Percentiles rank a stretch among this genome's conserved stretches.
phyloP scores from a whole-genome alignment of 2,888 invertebrate genomes.

The Yponomeuta cagnagella region DNA sequence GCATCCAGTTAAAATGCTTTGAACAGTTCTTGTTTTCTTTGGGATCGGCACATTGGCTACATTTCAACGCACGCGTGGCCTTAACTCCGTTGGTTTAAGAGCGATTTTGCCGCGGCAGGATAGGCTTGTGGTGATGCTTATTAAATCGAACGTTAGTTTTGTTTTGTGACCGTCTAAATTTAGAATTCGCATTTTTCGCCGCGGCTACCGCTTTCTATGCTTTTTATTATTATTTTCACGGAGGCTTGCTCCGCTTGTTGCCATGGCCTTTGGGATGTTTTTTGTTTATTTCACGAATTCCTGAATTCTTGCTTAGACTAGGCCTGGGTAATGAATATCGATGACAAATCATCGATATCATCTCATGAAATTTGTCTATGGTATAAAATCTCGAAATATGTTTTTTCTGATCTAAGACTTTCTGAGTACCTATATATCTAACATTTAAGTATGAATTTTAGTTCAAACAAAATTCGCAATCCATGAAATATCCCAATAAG shows the following conservation, averaged over 20 bases:
- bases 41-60: slow-evolving; percentile 20
- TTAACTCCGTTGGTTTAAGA: neutral
- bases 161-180: slow-evolving; percentile 28
- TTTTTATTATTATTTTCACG: neutral
- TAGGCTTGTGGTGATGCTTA: neutral
- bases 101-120: neutral
- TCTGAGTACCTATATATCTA: too few relatives aligned
- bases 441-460: too few relatives aligned
- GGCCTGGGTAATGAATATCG: neutral
- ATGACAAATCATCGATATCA: neutral
- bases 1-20: neutral
- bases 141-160: slow-evolving; percentile 27
- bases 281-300: neutral
- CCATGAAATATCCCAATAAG: too few relatives aligned
- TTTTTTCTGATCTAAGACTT: too few relatives aligned
- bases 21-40: slow-evolving; percentile 32
- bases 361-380: too few relatives aligned
- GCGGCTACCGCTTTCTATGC: neutral
- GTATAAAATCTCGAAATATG: too few relatives aligned
- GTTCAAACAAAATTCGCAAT: too few relatives aligned
- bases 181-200: slow-evolving; percentile 39
- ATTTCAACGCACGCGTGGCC: neutral
- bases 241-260: neutral
- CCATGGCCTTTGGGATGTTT: neutral
- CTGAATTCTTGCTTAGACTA: neutral